Evolutionary conservation across 2,113 vertebrate species (phyloP), one percentile per base, ranked within the genome.

Genomic region (Anoplopoma fimbria): DNA sequence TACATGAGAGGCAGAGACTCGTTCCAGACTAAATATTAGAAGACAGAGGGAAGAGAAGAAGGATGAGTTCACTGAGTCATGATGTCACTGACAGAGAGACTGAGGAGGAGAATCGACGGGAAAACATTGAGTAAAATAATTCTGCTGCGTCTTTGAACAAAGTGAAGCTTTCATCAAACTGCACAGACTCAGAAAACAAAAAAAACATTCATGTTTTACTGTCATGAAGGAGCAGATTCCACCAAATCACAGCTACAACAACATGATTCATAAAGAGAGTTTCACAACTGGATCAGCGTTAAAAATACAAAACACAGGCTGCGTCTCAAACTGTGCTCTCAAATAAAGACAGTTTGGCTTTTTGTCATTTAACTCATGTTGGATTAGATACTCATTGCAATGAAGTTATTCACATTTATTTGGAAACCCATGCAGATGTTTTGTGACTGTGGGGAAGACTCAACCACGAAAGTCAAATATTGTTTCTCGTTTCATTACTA

Each of bases 21-120:
- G 69, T 38, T 65, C 47, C n/a, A 6, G 74, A 61, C 49, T 71
- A 17, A 77, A 75, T 77, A 65, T 62, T 7, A 69, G 45, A 14
- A 75, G 82, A 79, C 65, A 47, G 71, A 88, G 51, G 68, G 57
- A 69, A 67, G 38, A 76, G 76, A 36, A 8, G 34, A 38, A 9
- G 36, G 60, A 79, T 58, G 75, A 68, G 6, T 67, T 25, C 60
- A 42, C 64, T 58, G 75, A 77, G 75, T n/a, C n/a, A n/a, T n/a
- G n/a, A n/a, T n/a, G n/a, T n/a, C n/a, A n/a, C n/a, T n/a, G n/a
- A n/a, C n/a, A n/a, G n/a, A n/a, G n/a, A n/a, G n/a, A n/a, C n/a
- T n/a, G n/a, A n/a, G n/a, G n/a, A n/a, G n/a, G n/a, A n/a, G n/a
- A n/a, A n/a, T n/a, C n/a, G n/a, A n/a, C n/a, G n/a, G n/a, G n/a